Base-by-base conservation (phyloP, 2,113 vertebrate species). In the Anas platyrhynchos region DNA sequence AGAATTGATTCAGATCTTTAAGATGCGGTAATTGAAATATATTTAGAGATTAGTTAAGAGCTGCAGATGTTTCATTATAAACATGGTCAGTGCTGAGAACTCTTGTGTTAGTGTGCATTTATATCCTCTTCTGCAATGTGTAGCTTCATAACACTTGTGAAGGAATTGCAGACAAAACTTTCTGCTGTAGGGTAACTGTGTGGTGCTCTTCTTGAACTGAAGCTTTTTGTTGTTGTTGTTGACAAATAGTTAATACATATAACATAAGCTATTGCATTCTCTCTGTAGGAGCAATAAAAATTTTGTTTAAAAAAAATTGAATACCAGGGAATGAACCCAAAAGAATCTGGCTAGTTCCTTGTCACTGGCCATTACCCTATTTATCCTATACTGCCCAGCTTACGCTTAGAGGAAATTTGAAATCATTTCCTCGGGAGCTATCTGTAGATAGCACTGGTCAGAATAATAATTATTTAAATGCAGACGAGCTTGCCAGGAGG, bases 1-100 rank as follows among this genome's bases (percentile, higher is more conserved):
- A 86, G 56, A 59, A 62, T 23, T 41, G 83, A 95, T 88, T 86
- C 36, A 88, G 67, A 54, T 92, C 58, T 87, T 87, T 79, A 69
- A 79, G 77, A 85, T 12, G 1, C n/a, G 69, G 58, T 75, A 84
- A 91, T 52, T 91, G 73, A 73, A 93, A 92, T 94, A 82, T 82
- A 91, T 59, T 85, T 61, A 89, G 73, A 87, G 56, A 50, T 84
- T 85, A 86, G 54, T 92, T 41, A 88, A 95, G 34, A 91, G 31
- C 80, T 92, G 62, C 77, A 84, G 86, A 23, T 93, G 77, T 91
- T 93, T 91, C 69, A 66, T 72, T 89, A 75, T 50, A 92, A 92
- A 76, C 69, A 86, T 32, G 1, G 58, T 58, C 41, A 68, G 67
- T 69, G 27, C 77, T 90, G 34, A 86, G 61, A 90, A 50, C n/a